Conservation (phyloP, 2,113 vertebrate genomes). For the Phyllostomus hastatus region DNA sequence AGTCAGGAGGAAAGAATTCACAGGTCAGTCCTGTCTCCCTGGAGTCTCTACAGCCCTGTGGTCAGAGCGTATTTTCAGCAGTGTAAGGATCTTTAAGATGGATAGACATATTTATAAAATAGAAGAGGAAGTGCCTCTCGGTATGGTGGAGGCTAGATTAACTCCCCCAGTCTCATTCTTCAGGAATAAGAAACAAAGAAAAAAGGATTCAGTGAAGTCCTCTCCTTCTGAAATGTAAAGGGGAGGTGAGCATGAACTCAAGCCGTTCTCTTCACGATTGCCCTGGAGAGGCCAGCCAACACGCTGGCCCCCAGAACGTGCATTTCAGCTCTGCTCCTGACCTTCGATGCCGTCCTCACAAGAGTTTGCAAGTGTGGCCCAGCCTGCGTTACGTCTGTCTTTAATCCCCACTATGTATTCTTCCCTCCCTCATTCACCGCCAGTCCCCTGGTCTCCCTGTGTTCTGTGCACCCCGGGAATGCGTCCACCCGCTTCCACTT, state of each 20-base stretch:
- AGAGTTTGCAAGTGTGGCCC: no score
- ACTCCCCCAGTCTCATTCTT: not conserved
- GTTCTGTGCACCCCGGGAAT: no score
- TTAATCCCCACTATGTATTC: not conserved
- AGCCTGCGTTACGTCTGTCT: not conserved
- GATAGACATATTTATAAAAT: not conserved
- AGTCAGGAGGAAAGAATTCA: not conserved
- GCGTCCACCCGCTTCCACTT: not conserved
- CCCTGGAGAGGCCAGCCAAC: not conserved
- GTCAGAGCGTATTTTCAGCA: not conserved
- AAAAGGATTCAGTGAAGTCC: not conserved
- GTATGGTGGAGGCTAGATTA: not conserved
- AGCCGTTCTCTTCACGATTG: not conserved
- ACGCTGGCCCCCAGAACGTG: accelerated
- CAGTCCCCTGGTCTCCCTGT: not conserved
- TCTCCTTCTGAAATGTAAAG: not conserved
- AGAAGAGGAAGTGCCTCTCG: not conserved
- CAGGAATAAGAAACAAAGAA: not conserved
- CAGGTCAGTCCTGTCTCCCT: no score
- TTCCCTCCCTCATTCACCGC: not conserved
- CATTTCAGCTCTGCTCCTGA: not conserved
- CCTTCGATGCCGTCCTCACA: not conserved
- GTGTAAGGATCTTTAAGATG: not conserved
- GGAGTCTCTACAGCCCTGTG: not conserved
- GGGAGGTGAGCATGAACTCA: not conserved